Evolutionary conservation across 2,888 invertebrate genomes (phyloP).

Genomic region (Athetis lepigone): DNA sequence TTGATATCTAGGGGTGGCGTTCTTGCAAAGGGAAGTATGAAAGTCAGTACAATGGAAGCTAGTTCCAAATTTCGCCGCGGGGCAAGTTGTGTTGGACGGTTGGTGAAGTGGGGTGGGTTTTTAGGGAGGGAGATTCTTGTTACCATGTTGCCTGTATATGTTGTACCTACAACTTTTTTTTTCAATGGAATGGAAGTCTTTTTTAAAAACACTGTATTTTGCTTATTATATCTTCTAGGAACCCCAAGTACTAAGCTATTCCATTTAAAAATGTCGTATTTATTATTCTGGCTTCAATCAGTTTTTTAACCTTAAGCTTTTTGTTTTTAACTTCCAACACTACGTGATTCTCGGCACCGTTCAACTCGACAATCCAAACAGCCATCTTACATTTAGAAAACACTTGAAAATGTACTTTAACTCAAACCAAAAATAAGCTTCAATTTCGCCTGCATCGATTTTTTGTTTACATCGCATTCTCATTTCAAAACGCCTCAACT

Average conservation of each 20-base stretch:
- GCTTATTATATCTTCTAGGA: too few relatives aligned
- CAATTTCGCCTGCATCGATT: conserved; percentile 10
- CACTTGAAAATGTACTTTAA: conserved; percentile 23
- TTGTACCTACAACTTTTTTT: too few relatives aligned
- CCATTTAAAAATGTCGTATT: not conserved
- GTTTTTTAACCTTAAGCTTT: conserved; percentile 58
- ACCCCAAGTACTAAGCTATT: not conserved
- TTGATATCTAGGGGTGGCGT: conserved; percentile 26
- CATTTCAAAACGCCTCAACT: conserved; percentile 54
- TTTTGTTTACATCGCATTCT: conserved; percentile 62
- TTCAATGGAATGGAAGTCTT: too few relatives aligned
- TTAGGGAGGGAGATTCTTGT: not conserved
- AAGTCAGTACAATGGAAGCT: not conserved
- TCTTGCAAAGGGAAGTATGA: conserved; percentile 2
- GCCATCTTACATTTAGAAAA: conserved; percentile 26
- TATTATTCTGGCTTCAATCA: conserved; percentile 25
- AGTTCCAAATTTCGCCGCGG: conserved; percentile 12
- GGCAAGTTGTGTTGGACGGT: not conserved
- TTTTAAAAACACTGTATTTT: too few relatives aligned
- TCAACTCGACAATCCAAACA: conserved; percentile 34
- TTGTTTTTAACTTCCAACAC: conserved; percentile 36
- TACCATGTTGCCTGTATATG: too few relatives aligned
- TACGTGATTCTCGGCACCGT: conserved; percentile 70
- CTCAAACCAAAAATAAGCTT: fast-evolving
- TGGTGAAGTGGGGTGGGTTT: not conserved